Evolutionary conservation across 2,113 vertebrate species (phyloP).

Genomic region (Etheostoma cragini): DNA sequence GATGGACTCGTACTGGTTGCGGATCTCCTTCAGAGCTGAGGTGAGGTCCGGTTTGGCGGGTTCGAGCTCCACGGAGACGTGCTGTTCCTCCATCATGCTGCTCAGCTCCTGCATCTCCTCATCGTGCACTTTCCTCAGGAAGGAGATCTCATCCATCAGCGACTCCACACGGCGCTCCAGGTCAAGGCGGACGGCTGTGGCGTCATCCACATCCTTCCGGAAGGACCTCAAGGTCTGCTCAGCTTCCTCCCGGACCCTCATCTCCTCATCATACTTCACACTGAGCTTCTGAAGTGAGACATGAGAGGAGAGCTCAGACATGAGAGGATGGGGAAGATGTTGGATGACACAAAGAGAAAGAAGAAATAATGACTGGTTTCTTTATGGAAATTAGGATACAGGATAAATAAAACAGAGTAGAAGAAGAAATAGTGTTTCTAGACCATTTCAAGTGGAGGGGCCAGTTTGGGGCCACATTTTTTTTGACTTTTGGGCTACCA

Average conservation of each 20-base stretch:
- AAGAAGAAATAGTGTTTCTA: no score
- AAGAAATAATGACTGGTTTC: not conserved
- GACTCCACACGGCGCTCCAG: slow-evolving; percentile 89
- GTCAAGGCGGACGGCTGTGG: slow-evolving; percentile 82
- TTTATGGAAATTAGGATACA: not conserved
- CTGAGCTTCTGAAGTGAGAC: slow-evolving; percentile 75
- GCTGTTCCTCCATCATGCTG: slow-evolving; percentile 85
- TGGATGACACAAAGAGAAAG: not conserved
- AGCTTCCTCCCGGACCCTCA: slow-evolving; percentile 79
- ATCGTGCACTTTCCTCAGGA: slow-evolving; percentile 87
- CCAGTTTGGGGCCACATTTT: no score
- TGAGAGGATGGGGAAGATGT: not conserved
- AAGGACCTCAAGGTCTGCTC: slow-evolving; percentile 84
- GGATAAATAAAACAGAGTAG: not conserved
- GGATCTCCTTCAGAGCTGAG: slow-evolving; percentile 90
- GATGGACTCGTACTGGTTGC: slow-evolving; percentile 89
- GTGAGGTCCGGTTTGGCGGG: slow-evolving; percentile 87
- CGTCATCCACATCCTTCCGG: slow-evolving; percentile 88
- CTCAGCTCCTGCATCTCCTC: slow-evolving; percentile 90
- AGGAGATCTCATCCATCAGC: slow-evolving; percentile 88
- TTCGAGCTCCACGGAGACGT: slow-evolving; percentile 84
- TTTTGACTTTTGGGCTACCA: no score
- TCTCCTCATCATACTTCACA: slow-evolving; percentile 82
- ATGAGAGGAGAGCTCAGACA: not conserved
- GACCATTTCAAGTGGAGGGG: no score